Evolutionary conservation across 2,113 vertebrate genomes (phyloP).

Genomic region (Phylloscopus trochilus): DNA sequence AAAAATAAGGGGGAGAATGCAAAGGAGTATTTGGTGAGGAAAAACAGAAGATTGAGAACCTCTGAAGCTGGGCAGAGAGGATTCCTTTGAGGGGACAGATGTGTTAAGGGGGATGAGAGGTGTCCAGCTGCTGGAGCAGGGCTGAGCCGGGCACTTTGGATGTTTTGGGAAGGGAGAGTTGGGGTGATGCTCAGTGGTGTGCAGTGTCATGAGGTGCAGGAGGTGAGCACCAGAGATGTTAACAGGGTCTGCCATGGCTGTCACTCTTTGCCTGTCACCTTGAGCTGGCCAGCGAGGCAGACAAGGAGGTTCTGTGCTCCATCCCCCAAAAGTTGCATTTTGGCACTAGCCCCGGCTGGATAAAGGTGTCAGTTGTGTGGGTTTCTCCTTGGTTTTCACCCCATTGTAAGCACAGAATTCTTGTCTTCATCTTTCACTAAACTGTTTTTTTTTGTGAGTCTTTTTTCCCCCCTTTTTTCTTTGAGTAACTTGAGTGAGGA

Average conservation of each 20-base stretch:
- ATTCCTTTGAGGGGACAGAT: background rate
- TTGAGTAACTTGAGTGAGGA: background rate
- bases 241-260: accelerated
- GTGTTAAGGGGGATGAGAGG: background rate
- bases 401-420: background rate
- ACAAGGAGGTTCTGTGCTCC: background rate
- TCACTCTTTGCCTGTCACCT: accelerated
- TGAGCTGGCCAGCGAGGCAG: accelerated
- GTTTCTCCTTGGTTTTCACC: background rate
- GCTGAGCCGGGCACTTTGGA: background rate
- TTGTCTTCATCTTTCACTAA: background rate
- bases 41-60: background rate
- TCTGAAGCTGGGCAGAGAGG: background rate
- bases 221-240: background rate
- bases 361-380: background rate
- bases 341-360: background rate
- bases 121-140: background rate
- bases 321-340: accelerated
- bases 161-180: accelerated
- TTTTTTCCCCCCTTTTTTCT: background rate
- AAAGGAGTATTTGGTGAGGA: background rate
- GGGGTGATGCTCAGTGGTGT: background rate
- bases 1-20: background rate
- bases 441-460: accelerated
- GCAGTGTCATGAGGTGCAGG: accelerated